Percentiles rank a stretch among this genome's conserved stretches.
phyloP scores from a whole-genome alignment of 2,888 invertebrate genomes.

The Carterocephalus palaemon region DNA sequence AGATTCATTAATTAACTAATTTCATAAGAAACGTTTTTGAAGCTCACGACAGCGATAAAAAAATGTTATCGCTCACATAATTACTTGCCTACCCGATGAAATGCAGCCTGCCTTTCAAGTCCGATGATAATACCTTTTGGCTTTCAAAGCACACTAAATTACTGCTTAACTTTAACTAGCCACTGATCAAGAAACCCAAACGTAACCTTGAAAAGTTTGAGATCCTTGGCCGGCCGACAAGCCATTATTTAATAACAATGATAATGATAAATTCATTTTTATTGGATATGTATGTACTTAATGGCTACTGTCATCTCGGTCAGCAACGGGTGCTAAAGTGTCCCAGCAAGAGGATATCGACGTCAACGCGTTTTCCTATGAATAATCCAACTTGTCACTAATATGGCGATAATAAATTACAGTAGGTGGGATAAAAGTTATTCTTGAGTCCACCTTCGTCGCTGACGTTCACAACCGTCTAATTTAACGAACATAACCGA shows the following conservation, averaged over 20 bases:
- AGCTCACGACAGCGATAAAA: slow-evolving; percentile 24
- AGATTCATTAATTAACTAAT: slow-evolving; percentile 25
- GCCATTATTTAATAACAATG: too few relatives aligned
- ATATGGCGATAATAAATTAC: too few relatives aligned
- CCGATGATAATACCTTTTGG: background rate
- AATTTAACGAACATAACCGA: slow-evolving; percentile 31
- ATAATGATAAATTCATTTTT: slow-evolving; percentile 55
- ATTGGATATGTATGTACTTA: slow-evolving; percentile 62
- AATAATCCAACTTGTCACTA: too few relatives aligned
- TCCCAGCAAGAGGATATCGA: slow-evolving; percentile 2
- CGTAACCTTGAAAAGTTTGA: too few relatives aligned
- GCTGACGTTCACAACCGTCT: slow-evolving; percentile 33
- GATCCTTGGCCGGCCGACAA: too few relatives aligned
- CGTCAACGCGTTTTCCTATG: slow-evolving; percentile 11
- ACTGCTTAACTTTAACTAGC: background rate
- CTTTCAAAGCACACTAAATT: background rate
- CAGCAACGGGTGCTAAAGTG: slow-evolving; percentile 21
- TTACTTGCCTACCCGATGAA: slow-evolving; percentile 14
- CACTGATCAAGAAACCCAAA: too few relatives aligned
- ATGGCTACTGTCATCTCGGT: slow-evolving; percentile 21
- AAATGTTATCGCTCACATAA: slow-evolving; percentile 24
- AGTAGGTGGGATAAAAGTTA: too few relatives aligned
- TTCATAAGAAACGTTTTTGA: slow-evolving; percentile 25
- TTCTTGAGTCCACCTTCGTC: too few relatives aligned
- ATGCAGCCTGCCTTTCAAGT: background rate